Conservation (phyloP, 2,797 vertebrate species). For the Sitta carolinensis region DNA sequence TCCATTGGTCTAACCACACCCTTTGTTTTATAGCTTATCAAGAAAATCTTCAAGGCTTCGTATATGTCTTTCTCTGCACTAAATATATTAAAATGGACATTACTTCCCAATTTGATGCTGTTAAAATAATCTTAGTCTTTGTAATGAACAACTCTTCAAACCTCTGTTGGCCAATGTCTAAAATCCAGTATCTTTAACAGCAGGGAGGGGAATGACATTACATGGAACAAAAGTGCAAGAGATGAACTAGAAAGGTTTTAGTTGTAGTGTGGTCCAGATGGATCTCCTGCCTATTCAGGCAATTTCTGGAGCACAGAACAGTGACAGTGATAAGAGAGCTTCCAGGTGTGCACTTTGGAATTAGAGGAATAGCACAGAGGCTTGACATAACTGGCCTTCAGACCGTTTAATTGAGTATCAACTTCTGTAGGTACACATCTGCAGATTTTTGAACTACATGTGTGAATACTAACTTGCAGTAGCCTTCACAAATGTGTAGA, state of each 20-base stretch:
- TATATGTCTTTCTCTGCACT: neutral
- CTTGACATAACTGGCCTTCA: neutral
- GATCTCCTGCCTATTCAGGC: neutral
- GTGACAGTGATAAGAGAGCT: neutral
- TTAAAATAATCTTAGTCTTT: neutral
- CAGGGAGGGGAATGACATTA: neutral
- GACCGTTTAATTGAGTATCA: neutral
- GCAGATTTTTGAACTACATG: neutral
- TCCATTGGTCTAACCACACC: neutral
- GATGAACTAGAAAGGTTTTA: neutral
- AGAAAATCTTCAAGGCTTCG: neutral
- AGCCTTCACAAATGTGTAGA: slow-evolving; percentile 9
- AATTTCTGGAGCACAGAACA: neutral
- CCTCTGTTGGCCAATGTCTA: neutral
- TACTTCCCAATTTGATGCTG: neutral
- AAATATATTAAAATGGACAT: neutral
- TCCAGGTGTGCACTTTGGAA: neutral
- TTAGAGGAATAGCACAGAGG: neutral
- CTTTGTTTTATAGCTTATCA: neutral
- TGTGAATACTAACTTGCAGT: neutral
- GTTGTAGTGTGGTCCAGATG: neutral
- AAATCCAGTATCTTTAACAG: neutral
- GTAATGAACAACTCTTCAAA: neutral
- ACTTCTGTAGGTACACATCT: neutral
- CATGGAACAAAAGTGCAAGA: neutral